phyloP scores from a whole-genome alignment of 2,797 vertebrate genomes.

The Siniperca scherzeri region DNA sequence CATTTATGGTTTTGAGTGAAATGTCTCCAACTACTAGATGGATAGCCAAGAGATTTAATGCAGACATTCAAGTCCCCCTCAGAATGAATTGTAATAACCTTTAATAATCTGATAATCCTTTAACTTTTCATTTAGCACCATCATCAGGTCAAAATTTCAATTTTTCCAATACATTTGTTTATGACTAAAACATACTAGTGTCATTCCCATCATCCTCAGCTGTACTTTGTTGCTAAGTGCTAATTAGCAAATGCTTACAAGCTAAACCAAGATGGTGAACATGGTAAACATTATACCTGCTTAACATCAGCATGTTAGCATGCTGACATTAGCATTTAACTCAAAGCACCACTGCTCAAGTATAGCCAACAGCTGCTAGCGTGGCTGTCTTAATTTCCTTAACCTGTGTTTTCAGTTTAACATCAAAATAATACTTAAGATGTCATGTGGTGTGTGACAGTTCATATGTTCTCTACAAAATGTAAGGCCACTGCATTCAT shows the following conservation, averaged over 20 bases:
- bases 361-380: too few relatives aligned
- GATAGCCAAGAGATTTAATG: background rate
- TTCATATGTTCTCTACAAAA: background rate
- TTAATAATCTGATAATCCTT: background rate
- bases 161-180: background rate
- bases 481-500: too few relatives aligned
- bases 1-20: background rate
- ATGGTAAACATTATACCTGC: background rate
- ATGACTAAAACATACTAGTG: background rate
- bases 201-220: too few relatives aligned
- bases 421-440: background rate
- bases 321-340: background rate
- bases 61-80: background rate
- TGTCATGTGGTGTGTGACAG: background rate
- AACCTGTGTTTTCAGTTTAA: too few relatives aligned
- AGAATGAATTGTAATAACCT: background rate
- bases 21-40: background rate
- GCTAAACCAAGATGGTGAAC: background rate
- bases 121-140: background rate
- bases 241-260: background rate
- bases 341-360: background rate
- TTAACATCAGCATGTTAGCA: background rate
- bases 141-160: background rate
- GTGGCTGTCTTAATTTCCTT: too few relatives aligned
- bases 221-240: background rate